Evolutionary conservation across 2,888 invertebrate genomes (phyloP).

Genomic region (Dicyrtomina minuta): DNA sequence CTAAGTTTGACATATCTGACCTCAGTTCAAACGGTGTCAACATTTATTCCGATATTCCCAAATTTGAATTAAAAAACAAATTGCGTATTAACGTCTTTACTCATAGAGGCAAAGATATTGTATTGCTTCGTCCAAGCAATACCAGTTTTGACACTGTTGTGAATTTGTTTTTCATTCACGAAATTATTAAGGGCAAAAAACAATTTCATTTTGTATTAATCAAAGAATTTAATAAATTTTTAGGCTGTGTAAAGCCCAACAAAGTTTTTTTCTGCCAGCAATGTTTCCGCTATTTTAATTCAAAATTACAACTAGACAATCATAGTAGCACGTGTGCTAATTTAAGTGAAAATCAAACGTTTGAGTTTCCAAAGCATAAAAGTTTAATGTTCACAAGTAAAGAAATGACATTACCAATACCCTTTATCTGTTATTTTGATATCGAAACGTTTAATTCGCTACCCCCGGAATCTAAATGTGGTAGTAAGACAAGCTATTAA

Average conservation of each 20-base stretch:
- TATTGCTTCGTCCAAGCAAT: background rate
- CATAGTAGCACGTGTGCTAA: too few species aligned
- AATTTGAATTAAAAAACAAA: constrained; percentile 5
- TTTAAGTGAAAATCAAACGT: too few species aligned
- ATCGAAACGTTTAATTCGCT: too few species aligned
- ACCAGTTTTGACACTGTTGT: background rate
- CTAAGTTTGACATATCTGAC: too few species aligned
- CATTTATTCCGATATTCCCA: background rate
- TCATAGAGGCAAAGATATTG: background rate
- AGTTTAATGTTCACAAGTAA: background rate
- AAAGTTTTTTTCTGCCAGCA: background rate
- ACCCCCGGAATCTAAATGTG: too few species aligned
- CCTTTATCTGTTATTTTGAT: background rate
- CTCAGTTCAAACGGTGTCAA: background rate
- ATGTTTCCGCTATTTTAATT: background rate
- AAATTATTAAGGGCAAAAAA: background rate
- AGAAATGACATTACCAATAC: background rate
- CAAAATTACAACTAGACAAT: too few species aligned
- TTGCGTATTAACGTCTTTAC: background rate
- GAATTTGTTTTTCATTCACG: constrained; percentile 14
- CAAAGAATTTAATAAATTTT: background rate
- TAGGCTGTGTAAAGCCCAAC: background rate
- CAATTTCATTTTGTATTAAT: constrained; percentile 6
- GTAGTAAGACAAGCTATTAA: too few species aligned
- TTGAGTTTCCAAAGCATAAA: background rate